Conservation (phyloP, 2,797 vertebrate species). For the Helicolenus hilgendorfi region DNA sequence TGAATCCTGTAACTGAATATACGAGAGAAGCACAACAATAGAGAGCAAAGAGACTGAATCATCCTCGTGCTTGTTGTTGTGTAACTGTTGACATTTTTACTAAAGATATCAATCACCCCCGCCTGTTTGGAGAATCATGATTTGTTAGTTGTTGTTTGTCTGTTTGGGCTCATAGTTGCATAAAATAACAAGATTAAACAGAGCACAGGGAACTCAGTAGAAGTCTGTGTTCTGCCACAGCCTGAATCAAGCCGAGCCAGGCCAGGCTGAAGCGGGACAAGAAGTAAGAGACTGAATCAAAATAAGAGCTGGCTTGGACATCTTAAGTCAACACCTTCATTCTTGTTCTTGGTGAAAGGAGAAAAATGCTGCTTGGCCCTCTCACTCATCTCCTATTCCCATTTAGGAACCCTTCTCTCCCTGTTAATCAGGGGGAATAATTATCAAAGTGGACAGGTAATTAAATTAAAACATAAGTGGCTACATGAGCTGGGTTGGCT, state of each 20-base stretch:
- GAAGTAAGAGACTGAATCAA: constrained; percentile 24
- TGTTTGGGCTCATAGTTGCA: constrained; percentile 46
- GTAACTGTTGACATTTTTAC: constrained; percentile 67
- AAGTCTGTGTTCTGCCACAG: background rate
- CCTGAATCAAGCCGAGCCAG: constrained; percentile 9
- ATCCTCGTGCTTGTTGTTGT: constrained; percentile 54
- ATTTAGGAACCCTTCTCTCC: constrained; percentile 85
- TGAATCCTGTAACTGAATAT: background rate
- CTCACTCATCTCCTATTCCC: constrained; percentile 79
- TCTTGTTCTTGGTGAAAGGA: constrained; percentile 78
- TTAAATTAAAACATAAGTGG: constrained; percentile 93
- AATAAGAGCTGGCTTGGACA: constrained; percentile 36
- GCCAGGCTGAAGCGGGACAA: background rate
- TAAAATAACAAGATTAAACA: constrained; percentile 32
- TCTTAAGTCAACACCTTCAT: constrained; percentile 70
- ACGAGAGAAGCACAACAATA: background rate
- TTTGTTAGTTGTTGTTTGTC: constrained; percentile 59
- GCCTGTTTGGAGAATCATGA: constrained; percentile 27
- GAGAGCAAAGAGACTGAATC: constrained; percentile 30
- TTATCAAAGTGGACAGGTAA: constrained; percentile 93
- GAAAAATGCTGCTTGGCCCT: constrained; percentile 73
- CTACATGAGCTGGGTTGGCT: constrained; percentile 89
- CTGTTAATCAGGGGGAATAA: constrained; percentile 92
- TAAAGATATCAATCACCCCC: constrained; percentile 60
- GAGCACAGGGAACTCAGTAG: background rate